Conservation (phyloP, 92 coral and sea anemone species). For the Actinostola sp. region DNA sequence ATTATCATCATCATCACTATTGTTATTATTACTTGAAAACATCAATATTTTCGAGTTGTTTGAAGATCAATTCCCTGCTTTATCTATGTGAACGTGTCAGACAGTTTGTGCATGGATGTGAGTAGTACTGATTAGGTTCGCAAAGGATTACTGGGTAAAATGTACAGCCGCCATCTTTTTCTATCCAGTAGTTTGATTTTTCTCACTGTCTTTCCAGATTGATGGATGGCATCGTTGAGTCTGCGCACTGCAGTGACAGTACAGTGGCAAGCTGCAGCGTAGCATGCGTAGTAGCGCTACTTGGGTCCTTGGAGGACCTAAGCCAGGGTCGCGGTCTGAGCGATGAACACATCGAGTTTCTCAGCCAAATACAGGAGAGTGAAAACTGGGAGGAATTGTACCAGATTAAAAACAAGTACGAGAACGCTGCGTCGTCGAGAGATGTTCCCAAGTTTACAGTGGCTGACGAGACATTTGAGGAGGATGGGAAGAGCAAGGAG, state of each 20-base stretch:
- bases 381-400: conserved; percentile 88
- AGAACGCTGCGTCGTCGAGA: conserved; percentile 90
- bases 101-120: too few relatives aligned
- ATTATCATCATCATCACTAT: too few relatives aligned
- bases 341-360: conserved; percentile 89
- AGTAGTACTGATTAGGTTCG: too few relatives aligned
- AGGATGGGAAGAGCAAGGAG: conserved; percentile 45
- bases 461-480: conserved; percentile 68
- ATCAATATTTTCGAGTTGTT: too few relatives aligned
- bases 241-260: conserved; percentile 89
- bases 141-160: neutral
- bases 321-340: conserved; percentile 96
- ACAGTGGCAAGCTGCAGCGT: conserved; percentile 98
- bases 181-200: neutral
- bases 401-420: conserved; percentile 59
- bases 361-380: conserved; percentile 82
- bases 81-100: too few relatives aligned
- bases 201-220: conserved; percentile 54
- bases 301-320: conserved; percentile 94
- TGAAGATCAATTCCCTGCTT: too few relatives aligned
- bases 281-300: conserved; percentile 97
- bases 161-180: neutral
- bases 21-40: too few relatives aligned
- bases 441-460: conserved; percentile 78
- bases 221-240: conserved; percentile 95